Conservation (phyloP, 2,113 vertebrate genomes). For the Anoplopoma fimbria region DNA sequence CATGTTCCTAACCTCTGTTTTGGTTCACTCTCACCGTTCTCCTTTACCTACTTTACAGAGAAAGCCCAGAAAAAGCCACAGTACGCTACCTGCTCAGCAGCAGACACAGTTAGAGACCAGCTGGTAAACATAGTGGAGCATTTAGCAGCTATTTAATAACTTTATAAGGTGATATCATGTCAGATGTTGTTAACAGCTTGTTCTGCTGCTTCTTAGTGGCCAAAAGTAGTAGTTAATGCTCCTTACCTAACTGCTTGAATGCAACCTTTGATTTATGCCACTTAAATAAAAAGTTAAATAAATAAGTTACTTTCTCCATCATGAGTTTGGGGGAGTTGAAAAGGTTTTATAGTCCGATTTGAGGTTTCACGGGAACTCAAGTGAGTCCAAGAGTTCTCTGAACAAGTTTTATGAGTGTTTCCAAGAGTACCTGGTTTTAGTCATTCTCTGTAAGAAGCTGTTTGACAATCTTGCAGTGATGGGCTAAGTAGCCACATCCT, state of each 20-base stretch:
- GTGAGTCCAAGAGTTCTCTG: too few species aligned
- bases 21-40: not conserved
- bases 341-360: too few species aligned
- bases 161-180: not conserved
- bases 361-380: not conserved
- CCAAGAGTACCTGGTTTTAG: not conserved
- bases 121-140: too few species aligned
- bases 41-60: too few species aligned
- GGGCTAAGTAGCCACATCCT: not conserved
- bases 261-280: not conserved
- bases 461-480: too few species aligned
- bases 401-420: not conserved
- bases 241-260: not conserved
- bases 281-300: not conserved
- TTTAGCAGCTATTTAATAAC: not conserved
- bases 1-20: not conserved
- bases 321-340: not conserved
- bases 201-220: not conserved
- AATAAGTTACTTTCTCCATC: not conserved
- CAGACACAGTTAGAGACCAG: too few species aligned
- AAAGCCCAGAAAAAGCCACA: too few species aligned
- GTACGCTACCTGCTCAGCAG: too few species aligned
- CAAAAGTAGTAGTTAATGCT: not conserved
- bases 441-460: too few species aligned
- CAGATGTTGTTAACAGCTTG: not conserved